phyloP scores from a whole-genome alignment of 2,888 invertebrate species.

The Agrilus cyanescens region DNA sequence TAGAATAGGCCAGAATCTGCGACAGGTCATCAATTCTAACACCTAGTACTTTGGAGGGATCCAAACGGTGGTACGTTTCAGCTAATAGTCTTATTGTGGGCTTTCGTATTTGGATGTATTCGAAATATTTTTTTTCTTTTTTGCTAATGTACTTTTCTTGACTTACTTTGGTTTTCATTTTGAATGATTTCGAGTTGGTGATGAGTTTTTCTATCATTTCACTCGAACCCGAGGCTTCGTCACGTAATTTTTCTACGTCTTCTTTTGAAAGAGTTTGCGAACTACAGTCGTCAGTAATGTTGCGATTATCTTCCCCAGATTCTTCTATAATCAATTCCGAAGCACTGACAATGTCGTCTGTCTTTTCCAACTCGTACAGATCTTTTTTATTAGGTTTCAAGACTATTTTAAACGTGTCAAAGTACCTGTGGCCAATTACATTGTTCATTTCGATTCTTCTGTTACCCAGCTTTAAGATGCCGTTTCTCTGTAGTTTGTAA shows the following conservation, averaged over 20 bases:
- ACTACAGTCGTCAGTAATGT: slow-evolving; percentile 63
- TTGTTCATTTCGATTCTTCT: slow-evolving; percentile 56
- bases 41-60: slow-evolving; percentile 61
- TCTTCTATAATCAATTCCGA: slow-evolving; percentile 47
- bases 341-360: slow-evolving; percentile 44
- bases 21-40: slow-evolving; percentile 80
- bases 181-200: slow-evolving; percentile 84
- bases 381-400: slow-evolving; percentile 43
- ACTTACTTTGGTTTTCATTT: slow-evolving; percentile 79
- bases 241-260: slow-evolving; percentile 70
- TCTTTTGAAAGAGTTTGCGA: slow-evolving; percentile 76
- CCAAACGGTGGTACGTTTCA: slow-evolving; percentile 74
- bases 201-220: slow-evolving; percentile 80
- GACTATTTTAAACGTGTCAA: slow-evolving; percentile 65
- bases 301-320: slow-evolving; percentile 73
- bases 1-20: slow-evolving; percentile 72
- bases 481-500: slow-evolving; percentile 55
- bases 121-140: slow-evolving; percentile 88
- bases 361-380: slow-evolving; percentile 41
- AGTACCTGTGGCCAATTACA: slow-evolving; percentile 57
- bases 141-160: slow-evolving; percentile 92
- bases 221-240: slow-evolving; percentile 62
- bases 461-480: slow-evolving; percentile 53
- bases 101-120: slow-evolving; percentile 63
- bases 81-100: slow-evolving; percentile 74